phyloP scores from a whole-genome alignment of 2,797 vertebrate genomes.

The Enteromius unitaeniatus region DNA sequence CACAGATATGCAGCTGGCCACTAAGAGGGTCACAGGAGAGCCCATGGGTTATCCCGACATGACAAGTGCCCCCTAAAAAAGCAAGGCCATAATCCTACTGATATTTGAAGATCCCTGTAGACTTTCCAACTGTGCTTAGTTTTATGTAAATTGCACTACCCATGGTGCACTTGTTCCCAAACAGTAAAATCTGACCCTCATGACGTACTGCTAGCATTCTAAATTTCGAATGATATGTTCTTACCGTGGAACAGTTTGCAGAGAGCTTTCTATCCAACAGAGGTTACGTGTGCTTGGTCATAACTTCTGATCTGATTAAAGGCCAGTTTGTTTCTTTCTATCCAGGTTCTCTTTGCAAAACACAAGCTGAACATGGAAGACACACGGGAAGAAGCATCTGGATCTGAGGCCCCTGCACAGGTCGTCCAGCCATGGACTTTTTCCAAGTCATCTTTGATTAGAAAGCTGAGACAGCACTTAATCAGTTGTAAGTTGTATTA shows the following conservation, averaged over 20 bases:
- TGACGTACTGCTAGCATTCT: background rate
- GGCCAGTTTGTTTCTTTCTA: background rate
- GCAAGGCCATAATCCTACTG: constrained; percentile 37
- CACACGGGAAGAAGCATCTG: constrained; percentile 14
- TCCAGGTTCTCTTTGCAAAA: background rate
- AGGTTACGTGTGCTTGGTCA: background rate
- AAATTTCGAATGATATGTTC: constrained; percentile 2
- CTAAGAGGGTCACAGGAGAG: constrained; percentile 45
- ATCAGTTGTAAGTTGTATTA: constrained; percentile 45
- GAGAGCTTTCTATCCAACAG: constrained; percentile 10
- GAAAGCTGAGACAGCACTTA: constrained; percentile 57
- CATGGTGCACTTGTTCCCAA: constrained; percentile 8
- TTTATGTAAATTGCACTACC: constrained; percentile 35
- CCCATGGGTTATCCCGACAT: constrained; percentile 14
- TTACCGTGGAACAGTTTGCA: constrained; percentile 1
- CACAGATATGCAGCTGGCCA: constrained; percentile 29
- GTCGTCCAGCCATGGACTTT: constrained; percentile 26
- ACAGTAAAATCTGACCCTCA: constrained; percentile 51
- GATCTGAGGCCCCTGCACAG: background rate
- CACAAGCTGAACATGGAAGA: background rate
- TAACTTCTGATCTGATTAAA: constrained; percentile 5
- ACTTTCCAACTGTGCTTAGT: constrained; percentile 35
- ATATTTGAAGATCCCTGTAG: constrained; percentile 48
- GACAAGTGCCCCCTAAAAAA: constrained; percentile 50
- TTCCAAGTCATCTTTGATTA: constrained; percentile 48